A percentile compares a stretch with the other conserved stretches of the same genome.
phyloP scores from a whole-genome alignment of 2,888 invertebrate genomes.

The Calliopum simillimum region DNA sequence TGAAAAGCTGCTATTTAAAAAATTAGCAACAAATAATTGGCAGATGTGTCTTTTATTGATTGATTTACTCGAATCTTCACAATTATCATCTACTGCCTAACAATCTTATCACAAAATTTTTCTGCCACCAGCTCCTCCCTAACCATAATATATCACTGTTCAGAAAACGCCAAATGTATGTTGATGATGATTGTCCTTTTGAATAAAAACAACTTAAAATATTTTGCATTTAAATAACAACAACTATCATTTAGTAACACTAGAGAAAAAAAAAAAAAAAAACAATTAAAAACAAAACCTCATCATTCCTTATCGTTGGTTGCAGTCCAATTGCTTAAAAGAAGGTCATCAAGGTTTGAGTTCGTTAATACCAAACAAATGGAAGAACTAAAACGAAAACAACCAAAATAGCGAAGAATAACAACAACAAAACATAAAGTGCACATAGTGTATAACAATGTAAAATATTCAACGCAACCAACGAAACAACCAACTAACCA shows the following conservation, averaged over 20 bases:
- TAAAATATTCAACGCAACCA: background rate
- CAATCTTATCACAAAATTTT: too few relatives aligned
- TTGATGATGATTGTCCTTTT: too few relatives aligned
- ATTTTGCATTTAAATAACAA: too few relatives aligned
- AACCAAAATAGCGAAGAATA: background rate
- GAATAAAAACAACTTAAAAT: too few relatives aligned
- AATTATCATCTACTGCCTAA: too few relatives aligned
- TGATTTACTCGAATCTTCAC: too few relatives aligned
- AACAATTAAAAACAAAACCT: background rate
- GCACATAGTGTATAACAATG: background rate
- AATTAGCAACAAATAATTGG: too few relatives aligned
- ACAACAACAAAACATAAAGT: slow-evolving; percentile 4
- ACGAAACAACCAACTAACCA: background rate
- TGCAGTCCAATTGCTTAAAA: slow-evolving; percentile 30
- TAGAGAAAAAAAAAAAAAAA: background rate
- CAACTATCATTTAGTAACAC: background rate
- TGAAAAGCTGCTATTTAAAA: too few relatives aligned
- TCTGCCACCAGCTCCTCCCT: too few relatives aligned
- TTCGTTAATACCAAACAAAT: slow-evolving; percentile 10
- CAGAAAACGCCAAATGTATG: too few relatives aligned
- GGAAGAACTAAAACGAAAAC: background rate
- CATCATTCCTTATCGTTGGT: background rate
- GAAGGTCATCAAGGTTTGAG: slow-evolving; percentile 36
- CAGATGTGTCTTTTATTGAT: too few relatives aligned
- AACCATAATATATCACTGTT: too few relatives aligned